Percentiles rank a stretch among this genome's conserved stretches.
Evolutionary conservation across 64 coral and sea anemone genomes (phyloP).

Genomic region (Pocillopora damicornis): DNA sequence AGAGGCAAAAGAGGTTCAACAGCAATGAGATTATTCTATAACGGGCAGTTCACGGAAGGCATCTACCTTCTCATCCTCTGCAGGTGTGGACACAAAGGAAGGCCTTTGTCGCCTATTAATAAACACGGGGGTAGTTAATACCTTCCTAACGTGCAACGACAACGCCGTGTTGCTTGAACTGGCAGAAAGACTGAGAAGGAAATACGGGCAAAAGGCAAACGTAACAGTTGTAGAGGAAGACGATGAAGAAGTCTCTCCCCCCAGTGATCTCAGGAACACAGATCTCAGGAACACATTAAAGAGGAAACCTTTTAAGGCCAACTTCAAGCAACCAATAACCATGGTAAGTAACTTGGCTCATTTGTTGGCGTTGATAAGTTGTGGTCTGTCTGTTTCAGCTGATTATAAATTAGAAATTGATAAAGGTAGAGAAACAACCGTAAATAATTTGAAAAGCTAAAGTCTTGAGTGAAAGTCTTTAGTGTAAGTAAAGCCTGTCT

Average conservation of each 20-base stretch:
- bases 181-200: background rate
- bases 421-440: too few relatives aligned
- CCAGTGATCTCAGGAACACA: background rate
- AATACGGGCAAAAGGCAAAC: background rate
- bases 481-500: too few relatives aligned
- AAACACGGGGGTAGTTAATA: conserved; percentile 23
- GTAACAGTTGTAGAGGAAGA: background rate
- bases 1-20: too few relatives aligned
- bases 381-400: too few relatives aligned
- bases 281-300: conserved; percentile 1
- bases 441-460: too few relatives aligned
- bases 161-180: conserved; percentile 44
- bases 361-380: background rate
- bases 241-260: background rate
- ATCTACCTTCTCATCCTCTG: background rate
- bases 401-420: too few relatives aligned
- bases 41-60: background rate
- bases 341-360: background rate
- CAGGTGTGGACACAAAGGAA: conserved; percentile 40
- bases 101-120: conserved; percentile 12
- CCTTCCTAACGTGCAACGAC: conserved; percentile 23
- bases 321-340: conserved; percentile 3
- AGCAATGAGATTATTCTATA: background rate
- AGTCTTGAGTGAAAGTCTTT: too few relatives aligned
- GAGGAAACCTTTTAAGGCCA: conserved; percentile 25